Conservation (phyloP, 2,797 vertebrate genomes). For the Cynodonichthys magdalenae region DNA sequence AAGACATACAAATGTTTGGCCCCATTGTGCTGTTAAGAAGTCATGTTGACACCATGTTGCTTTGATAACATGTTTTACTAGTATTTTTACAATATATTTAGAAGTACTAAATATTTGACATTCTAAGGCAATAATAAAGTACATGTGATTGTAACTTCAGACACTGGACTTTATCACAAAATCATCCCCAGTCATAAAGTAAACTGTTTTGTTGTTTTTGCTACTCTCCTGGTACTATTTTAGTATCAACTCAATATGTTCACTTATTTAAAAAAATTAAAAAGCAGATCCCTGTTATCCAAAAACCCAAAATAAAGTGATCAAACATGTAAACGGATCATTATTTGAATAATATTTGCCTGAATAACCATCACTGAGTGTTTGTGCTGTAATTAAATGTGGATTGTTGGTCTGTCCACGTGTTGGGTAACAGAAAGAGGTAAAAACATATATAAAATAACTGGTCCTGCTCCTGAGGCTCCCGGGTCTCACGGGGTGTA, state of each 20-base stretch:
- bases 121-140: too few species aligned
- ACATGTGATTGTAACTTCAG: too few species aligned
- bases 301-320: background rate
- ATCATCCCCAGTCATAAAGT: too few species aligned
- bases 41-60: too few species aligned
- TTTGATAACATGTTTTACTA: too few species aligned
- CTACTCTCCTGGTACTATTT: background rate
- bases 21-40: too few species aligned
- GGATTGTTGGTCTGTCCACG: background rate
- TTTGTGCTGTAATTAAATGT: background rate
- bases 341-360: background rate
- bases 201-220: background rate
- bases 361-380: background rate
- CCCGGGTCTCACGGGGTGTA: slow-evolving; percentile 16
- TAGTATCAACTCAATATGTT: background rate
- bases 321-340: background rate
- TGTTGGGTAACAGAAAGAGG: slow-evolving; percentile 16
- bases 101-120: too few species aligned
- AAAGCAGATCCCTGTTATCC: background rate
- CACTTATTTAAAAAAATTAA: background rate
- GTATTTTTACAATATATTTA: too few species aligned
- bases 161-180: too few species aligned
- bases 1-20: too few species aligned
- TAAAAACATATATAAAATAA: slow-evolving; percentile 3
- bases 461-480: slow-evolving; percentile 16